phyloP scores from a whole-genome alignment of 1,140 invertebrate species.

The Anastatus disparis region DNA sequence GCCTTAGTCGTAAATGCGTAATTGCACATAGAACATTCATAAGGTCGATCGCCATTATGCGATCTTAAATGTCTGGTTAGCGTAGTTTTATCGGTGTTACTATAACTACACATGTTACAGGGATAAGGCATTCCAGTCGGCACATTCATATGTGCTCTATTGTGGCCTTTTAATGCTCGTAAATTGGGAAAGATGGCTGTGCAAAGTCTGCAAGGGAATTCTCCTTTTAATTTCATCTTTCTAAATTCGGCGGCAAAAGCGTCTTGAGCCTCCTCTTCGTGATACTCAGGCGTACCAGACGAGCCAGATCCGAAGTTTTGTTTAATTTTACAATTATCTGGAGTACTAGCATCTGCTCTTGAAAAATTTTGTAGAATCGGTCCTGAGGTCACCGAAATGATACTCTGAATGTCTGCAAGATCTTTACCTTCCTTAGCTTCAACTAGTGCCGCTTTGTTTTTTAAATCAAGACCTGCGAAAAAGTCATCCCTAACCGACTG shows the following conservation, averaged over 20 bases:
- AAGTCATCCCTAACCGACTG: constrained; percentile 78
- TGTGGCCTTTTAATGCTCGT: constrained; percentile 90
- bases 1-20: constrained; percentile 97
- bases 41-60: constrained; percentile 94
- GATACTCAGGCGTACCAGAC: constrained; percentile 57
- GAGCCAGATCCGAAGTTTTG: constrained; percentile 55
- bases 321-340: constrained; percentile 52
- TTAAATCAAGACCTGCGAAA: constrained; percentile 81
- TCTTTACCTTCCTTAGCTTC: constrained; percentile 71
- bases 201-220: constrained; percentile 90
- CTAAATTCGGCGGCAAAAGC: constrained; percentile 82
- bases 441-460: constrained; percentile 70
- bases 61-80: constrained; percentile 89
- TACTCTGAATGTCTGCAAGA: constrained; percentile 86
- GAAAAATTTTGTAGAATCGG: constrained; percentile 71
- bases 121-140: constrained; percentile 79
- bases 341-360: constrained; percentile 57
- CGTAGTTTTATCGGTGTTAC: constrained; percentile 89
- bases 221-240: constrained; percentile 86
- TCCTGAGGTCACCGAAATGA: constrained; percentile 78
- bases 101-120: constrained; percentile 93
- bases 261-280: constrained; percentile 82
- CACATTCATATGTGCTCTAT: constrained; percentile 79
- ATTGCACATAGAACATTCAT: constrained; percentile 92
- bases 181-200: constrained; percentile 86